Conservation (phyloP, 2,888 invertebrate genomes). For the Drosophila kambysellisi region DNA sequence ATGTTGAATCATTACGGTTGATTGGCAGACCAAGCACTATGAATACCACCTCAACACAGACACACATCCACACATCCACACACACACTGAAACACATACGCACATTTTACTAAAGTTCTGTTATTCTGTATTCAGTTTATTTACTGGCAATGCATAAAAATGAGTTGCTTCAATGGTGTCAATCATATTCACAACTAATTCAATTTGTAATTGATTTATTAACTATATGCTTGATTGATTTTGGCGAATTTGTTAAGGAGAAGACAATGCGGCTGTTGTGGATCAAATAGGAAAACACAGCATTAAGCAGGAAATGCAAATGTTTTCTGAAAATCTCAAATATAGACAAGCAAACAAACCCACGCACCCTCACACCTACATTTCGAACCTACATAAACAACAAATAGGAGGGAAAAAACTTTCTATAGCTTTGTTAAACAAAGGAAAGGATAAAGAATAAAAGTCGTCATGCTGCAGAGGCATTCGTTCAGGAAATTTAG, state of each 20-base stretch:
- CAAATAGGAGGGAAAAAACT: constrained; percentile 25
- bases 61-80: constrained; percentile 17
- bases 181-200: constrained; percentile 36
- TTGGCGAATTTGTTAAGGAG: constrained; percentile 9
- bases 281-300: constrained; percentile 10
- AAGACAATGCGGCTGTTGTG: constrained; percentile 34
- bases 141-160: constrained; percentile 1
- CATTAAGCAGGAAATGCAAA: constrained; percentile 36
- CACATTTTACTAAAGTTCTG: constrained; percentile 55
- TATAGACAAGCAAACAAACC: constrained; percentile 3
- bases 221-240: constrained; percentile 45
- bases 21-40: constrained; percentile 65
- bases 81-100: constrained; percentile 13
- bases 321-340: constrained; percentile 37
- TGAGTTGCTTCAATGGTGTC: constrained; percentile 6
- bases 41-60: constrained; percentile 9
- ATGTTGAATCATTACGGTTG: constrained; percentile 76
- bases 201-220: constrained; percentile 66
- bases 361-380: constrained; percentile 5
- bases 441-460: constrained; percentile 64
- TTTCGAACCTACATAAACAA: constrained; percentile 16
- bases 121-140: constrained; percentile 6
- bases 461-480: constrained; percentile 62
- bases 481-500: constrained; percentile 58
- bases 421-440: constrained; percentile 52